These are phyloP conservation scores for Barnardius zonarius DNA, from an alignment of 2,113 vertebrate genomes.

Conservation along the genomic window DNA sequence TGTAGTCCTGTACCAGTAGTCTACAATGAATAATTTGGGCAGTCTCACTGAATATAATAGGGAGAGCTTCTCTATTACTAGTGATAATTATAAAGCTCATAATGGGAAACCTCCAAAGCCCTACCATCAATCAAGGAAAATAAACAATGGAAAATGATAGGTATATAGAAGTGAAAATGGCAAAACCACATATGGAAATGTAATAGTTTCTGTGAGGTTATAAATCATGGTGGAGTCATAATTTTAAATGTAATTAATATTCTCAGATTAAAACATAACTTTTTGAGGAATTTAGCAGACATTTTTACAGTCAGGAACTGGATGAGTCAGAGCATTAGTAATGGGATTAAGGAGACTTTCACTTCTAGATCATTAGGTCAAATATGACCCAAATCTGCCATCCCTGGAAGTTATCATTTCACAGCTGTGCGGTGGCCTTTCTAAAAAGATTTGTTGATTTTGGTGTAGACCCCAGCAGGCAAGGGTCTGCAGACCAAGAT, in stretches of 20 bases:
- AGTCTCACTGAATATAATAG: slow-evolving; percentile 77
- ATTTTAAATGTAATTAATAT: slow-evolving; percentile 74
- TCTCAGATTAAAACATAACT: slow-evolving; percentile 76
- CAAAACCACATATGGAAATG: slow-evolving; percentile 61
- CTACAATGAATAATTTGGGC: slow-evolving; percentile 80
- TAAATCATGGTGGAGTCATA: slow-evolving; percentile 74
- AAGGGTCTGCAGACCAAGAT: neutral
- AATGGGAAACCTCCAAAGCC: slow-evolving; percentile 75
- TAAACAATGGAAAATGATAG: slow-evolving; percentile 80
- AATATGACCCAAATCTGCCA: neutral
- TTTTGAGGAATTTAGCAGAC: slow-evolving; percentile 41
- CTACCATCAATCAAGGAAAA: slow-evolving; percentile 79
- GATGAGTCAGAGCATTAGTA: neutral
- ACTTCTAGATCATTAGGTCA: slow-evolving; percentile 28
- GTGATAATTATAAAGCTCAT: slow-evolving; percentile 83
- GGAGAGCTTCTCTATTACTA: slow-evolving; percentile 79
- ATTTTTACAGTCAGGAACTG: neutral
- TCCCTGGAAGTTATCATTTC: slow-evolving; percentile 35
- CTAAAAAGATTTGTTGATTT: slow-evolving; percentile 14
- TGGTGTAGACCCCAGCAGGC: neutral
- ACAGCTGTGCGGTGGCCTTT: slow-evolving; percentile 27
- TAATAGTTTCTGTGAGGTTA: slow-evolving; percentile 59
- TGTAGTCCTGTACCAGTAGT: slow-evolving; percentile 65
- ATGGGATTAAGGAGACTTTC: neutral
- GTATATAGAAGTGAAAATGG: slow-evolving; percentile 75